Percentiles rank a stretch among this genome's conserved stretches.
These are phyloP conservation scores for Lasiurus borealis DNA, from an alignment of 2,113 vertebrate species.

Conservation along the genomic window DNA sequence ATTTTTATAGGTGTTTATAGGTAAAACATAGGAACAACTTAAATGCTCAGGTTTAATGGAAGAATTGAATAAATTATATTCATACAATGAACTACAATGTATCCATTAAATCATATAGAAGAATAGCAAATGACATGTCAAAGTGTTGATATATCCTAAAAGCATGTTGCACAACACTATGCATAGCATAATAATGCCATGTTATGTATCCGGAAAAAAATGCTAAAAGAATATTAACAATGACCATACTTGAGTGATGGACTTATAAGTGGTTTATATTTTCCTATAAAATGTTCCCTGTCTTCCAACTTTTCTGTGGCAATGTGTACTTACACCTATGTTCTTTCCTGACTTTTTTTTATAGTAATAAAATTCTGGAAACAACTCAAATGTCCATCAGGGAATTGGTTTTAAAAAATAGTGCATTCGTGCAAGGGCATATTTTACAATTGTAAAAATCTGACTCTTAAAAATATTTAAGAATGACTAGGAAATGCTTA, in stretches of 20 bases:
- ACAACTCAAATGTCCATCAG: not conserved
- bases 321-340: not conserved
- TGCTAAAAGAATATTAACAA: not conserved
- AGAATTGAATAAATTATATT: constrained; percentile 26
- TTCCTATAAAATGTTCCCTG: not conserved
- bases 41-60: not conserved
- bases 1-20: not conserved
- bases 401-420: not conserved
- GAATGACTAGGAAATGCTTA: constrained; percentile 29
- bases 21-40: not conserved
- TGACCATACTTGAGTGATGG: not conserved
- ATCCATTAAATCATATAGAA: not conserved
- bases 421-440: not conserved
- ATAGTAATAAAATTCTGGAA: constrained; percentile 14
- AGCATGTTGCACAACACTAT: not conserved
- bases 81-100: not conserved
- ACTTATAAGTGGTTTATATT: not conserved
- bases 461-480: constrained; percentile 16
- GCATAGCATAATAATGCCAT: not conserved
- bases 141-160: not conserved
- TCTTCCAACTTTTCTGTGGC: not conserved
- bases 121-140: not conserved
- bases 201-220: not conserved
- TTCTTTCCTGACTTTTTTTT: not conserved
- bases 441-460: constrained; percentile 23